phyloP scores from a whole-genome alignment of 2,113 vertebrate genomes.

The Sterna hirundo region DNA sequence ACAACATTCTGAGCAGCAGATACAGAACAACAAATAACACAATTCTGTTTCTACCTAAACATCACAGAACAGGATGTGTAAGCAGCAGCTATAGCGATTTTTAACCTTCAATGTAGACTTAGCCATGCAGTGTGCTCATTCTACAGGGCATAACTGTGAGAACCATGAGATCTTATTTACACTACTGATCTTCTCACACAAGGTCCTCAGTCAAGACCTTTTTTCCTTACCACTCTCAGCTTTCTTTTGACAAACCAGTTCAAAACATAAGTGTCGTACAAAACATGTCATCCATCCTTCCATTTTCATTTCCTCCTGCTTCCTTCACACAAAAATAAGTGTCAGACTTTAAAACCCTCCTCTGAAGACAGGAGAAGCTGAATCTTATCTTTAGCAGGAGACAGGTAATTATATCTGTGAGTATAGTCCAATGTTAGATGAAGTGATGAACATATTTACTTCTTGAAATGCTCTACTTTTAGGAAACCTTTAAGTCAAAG shows the following conservation, averaged over 20 bases:
- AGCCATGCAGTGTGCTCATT: background rate
- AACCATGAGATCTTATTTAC: background rate
- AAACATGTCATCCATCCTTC: background rate
- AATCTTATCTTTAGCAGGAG: background rate
- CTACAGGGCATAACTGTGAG: background rate
- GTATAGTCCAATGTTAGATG: background rate
- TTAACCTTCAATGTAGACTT: background rate
- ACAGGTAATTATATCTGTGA: background rate
- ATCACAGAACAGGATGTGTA: background rate
- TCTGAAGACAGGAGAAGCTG: background rate
- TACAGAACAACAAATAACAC: background rate
- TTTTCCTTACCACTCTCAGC: background rate
- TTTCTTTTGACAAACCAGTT: background rate
- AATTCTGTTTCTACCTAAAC: background rate
- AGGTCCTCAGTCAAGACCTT: background rate
- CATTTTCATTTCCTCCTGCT: background rate
- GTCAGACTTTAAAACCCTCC: background rate
- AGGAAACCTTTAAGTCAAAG: background rate
- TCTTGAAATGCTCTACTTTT: background rate
- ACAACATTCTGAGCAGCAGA: background rate
- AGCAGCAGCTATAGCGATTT: background rate
- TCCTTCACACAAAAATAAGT: background rate
- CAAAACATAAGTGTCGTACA: background rate
- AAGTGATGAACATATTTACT: background rate
- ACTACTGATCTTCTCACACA: background rate